Conservation (phyloP, 2,113 vertebrate genomes). For the Lucifuga dentata region DNA sequence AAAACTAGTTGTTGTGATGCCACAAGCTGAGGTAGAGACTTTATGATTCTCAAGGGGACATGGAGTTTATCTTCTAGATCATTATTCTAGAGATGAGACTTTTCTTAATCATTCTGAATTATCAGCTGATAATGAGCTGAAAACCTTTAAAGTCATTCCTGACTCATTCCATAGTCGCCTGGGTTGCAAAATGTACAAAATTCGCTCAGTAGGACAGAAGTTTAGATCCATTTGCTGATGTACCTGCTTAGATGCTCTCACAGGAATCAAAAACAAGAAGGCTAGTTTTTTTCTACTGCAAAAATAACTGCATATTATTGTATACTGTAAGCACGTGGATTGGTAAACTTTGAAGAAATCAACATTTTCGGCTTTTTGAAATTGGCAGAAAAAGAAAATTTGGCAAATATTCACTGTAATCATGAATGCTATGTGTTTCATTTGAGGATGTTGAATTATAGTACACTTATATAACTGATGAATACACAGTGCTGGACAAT, state of each 20-base stretch:
- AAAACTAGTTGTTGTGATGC: slow-evolving; percentile 68
- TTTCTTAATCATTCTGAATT: slow-evolving; percentile 25
- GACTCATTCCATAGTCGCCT: slow-evolving; percentile 30
- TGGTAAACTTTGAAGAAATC: too few relatives aligned
- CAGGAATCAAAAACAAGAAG: neutral
- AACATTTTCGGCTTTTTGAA: too few relatives aligned
- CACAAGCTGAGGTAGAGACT: slow-evolving; percentile 54
- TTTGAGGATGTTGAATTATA: too few relatives aligned
- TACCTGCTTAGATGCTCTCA: slow-evolving; percentile 6
- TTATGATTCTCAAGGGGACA: slow-evolving; percentile 43
- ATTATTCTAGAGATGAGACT: slow-evolving; percentile 16
- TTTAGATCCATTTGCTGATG: slow-evolving; percentile 13
- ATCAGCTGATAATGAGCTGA: slow-evolving; percentile 17
- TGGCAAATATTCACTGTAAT: too few relatives aligned
- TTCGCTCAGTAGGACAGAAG: slow-evolving; percentile 10
- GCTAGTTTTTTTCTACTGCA: neutral
- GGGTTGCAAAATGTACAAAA: slow-evolving; percentile 11
- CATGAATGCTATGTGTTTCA: too few relatives aligned
- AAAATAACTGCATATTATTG: too few relatives aligned
- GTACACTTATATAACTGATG: neutral
- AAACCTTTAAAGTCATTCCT: slow-evolving; percentile 17
- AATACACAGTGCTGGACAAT: too few relatives aligned
- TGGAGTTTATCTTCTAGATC: slow-evolving; percentile 47
- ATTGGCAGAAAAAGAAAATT: too few relatives aligned
- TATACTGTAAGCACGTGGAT: too few relatives aligned